A percentile compares a stretch with the other conserved stretches of the same genome.
Evolutionary conservation across 30 jellyfish, hydroid and myxozoan genomes (phyloP).

Genomic region (Nemopilema nomurai): DNA sequence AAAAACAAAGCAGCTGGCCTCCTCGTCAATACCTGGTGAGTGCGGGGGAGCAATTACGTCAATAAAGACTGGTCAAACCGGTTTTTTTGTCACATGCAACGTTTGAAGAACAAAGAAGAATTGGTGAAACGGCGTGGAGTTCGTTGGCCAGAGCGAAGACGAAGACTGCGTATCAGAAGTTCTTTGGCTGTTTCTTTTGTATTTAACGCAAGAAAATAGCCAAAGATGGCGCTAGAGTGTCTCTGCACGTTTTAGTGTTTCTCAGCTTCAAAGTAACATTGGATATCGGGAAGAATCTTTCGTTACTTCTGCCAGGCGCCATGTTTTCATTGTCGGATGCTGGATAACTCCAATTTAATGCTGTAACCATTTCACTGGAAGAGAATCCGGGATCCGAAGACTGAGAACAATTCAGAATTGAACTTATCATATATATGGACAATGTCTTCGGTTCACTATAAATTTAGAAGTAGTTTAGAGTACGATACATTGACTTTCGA

Average conservation of each 20-base stretch:
- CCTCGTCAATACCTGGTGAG: too few species aligned
- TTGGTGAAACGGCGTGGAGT: neutral
- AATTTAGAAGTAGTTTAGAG: slow-evolving; percentile 97
- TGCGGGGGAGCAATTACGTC: neutral
- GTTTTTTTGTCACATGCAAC: neutral
- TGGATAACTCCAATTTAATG: neutral
- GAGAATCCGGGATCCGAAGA: neutral
- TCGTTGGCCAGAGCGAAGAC: neutral
- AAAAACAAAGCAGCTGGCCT: too few species aligned
- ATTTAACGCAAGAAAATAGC: neutral
- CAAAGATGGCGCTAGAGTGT: neutral
- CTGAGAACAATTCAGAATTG: neutral
- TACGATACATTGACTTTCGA: slow-evolving; percentile 95
- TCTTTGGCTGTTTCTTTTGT: neutral
- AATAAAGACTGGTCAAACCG: neutral
- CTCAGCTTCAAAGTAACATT: neutral
- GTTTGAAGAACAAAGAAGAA: neutral
- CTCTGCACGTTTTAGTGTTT: neutral
- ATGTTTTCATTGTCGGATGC: neutral
- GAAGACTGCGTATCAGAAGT: neutral
- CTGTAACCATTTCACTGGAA: neutral
- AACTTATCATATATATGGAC: slow-evolving; percentile 40
- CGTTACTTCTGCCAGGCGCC: neutral
- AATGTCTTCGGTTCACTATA: slow-evolving; percentile 98
- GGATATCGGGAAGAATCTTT: neutral